Base-by-base conservation (phyloP, 2,113 vertebrate species). In the Micromys minutus region DNA sequence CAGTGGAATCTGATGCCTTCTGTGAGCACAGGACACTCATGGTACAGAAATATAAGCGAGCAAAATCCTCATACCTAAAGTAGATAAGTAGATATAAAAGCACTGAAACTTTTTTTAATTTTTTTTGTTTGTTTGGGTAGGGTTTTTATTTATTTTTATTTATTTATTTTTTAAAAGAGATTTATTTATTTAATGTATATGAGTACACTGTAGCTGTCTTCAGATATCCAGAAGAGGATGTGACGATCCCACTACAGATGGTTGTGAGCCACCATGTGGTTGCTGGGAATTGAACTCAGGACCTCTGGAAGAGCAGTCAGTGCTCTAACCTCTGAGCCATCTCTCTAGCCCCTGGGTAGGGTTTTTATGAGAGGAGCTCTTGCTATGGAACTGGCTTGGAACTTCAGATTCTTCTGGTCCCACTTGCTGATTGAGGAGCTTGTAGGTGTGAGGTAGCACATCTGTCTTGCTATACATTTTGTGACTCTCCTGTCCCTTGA, bases 401-500 rank as follows among this genome's bases (percentile, higher is more conserved):
- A 29, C 42, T 69, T 69, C 8, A n/a, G 84, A 10, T 69, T n/a
- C 45, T 52, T 50, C 63, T 69, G 21, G 13, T 26, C 15, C 36
- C 67, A 52, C 36, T 39, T 72, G 13, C 65, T 31, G 47, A 55
- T 9, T 55, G 65, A 52, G 36, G 45, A 39, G 34, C 17, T 26
- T 17, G 17, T 3, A 57, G 24, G 50, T 55, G 69, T 39, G 36
- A 55, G 36, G 50, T 69, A 31, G 36, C 34, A 52, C 63, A 57
- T 31, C 36, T 74, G 71, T 88, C 69, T 86, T 50, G 83, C 89
- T 80, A 50, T 55, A 39, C 42, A 50, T 95, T 92, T 69, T 87
- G 55, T 96, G 92, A 26, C 57, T 76, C 65, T 79, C 67, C 24
- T 90, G 29, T 81, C 76, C 50, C n/a, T 72, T 63, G 83, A 77